Evolutionary conservation across 1,140 invertebrate genomes (phyloP), one percentile per base, ranked within the genome.

Genomic region (Zaprionus camerounensis): DNA sequence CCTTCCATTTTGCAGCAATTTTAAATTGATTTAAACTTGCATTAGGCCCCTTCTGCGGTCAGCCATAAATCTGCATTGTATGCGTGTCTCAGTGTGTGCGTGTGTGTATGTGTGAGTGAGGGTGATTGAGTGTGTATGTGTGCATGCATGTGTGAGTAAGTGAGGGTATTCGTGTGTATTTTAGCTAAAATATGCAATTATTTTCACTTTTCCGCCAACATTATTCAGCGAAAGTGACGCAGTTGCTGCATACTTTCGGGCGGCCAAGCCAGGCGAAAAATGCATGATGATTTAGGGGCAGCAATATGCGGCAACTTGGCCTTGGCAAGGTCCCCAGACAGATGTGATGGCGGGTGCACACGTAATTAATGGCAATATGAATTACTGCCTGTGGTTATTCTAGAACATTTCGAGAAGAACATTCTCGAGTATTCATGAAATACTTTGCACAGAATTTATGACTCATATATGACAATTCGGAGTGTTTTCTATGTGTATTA

Each of bases 1-100:
- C 73, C 83, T 46, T 17, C 67, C 78, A 76, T 71, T 87, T 80
- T 64, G 66, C 41, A 71, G 68, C 69, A 76, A 84, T 74, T 88
- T 81, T 79, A 90, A 88, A 90, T 88, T 90, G 85, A 90, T 88
- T 88, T 81, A 84, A 87, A 79, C 56, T 81, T 81, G 72, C 83
- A 80, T 82, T 87, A 72, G 77, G 70, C 71, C 65, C 34, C 65
- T 66, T 72, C 76, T 83, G 81, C 81, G 81, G 70, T 56, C 65
- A 55, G 70, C 78, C 53, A 90, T 88, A 88, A 88, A 88, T 88
- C 66, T 76, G n/a, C 28, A 57, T 36, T 66, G 55, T 53, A 46
- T 53, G 51, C 53, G 36, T 59, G 4, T 28, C 24, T 55, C 41
- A 55, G 36, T 17, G 38, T 31, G 55, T 28, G 38, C 22, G 13